These are phyloP conservation scores for Oncorhynchus keta DNA, from an alignment of 2,113 vertebrate genomes.

Conservation along the genomic window DNA sequence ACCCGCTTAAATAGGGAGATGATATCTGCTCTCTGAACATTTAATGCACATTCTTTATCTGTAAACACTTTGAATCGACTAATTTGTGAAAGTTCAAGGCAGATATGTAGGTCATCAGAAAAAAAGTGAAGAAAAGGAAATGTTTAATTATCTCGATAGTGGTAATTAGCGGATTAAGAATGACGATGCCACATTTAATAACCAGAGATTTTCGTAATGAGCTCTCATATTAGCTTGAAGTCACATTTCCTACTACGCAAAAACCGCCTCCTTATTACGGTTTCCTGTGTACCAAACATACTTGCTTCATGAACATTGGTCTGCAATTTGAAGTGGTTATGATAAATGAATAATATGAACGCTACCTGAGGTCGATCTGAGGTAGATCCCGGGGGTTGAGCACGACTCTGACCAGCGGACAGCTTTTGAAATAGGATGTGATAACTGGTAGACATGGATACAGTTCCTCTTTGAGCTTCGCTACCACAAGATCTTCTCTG, in stretches of 20 bases:
- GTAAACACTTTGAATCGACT: slow-evolving; percentile 40
- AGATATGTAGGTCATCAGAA: slow-evolving; percentile 60
- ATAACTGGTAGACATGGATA: not conserved
- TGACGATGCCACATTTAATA: slow-evolving; percentile 44
- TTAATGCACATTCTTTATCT: slow-evolving; percentile 41
- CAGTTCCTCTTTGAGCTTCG: not conserved
- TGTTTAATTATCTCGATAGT: slow-evolving; percentile 56
- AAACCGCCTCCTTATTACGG: not conserved
- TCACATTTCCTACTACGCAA: not conserved
- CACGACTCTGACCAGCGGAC: not conserved
- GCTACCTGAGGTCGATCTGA: not conserved
- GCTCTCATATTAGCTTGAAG: slow-evolving; percentile 6
- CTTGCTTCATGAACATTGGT: too few species aligned
- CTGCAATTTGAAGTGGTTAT: too few species aligned
- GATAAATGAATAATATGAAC: too few species aligned
- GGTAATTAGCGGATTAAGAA: slow-evolving; percentile 61
- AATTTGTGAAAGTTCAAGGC: slow-evolving; percentile 43
- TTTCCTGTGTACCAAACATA: slow-evolving; percentile 11
- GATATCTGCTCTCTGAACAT: slow-evolving; percentile 55
- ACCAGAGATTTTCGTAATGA: slow-evolving; percentile 39
- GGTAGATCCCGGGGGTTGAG: not conserved
- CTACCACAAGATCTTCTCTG: not conserved
- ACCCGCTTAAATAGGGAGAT: slow-evolving; percentile 50
- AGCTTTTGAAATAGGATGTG: not conserved
- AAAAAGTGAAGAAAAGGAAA: slow-evolving; percentile 15